A percentile compares a stretch with the other conserved stretches of the same genome.
Conservation (phyloP, 2,888 invertebrate species). For the Volucella inanis region DNA sequence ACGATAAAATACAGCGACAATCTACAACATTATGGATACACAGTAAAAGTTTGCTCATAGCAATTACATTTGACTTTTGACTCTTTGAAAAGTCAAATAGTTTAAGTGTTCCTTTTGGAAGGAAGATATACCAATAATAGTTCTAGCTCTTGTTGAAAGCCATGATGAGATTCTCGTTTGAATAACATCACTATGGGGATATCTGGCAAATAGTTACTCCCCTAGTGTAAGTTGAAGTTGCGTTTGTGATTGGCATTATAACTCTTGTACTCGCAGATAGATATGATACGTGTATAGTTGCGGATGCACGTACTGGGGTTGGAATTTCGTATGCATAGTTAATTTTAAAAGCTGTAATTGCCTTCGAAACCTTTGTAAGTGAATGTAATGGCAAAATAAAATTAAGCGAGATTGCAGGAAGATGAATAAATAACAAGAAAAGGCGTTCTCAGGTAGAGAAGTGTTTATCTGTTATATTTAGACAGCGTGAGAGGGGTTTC, state of each 20-base stretch:
- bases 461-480: too few species aligned
- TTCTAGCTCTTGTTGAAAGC: too few species aligned
- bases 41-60: constrained; percentile 35
- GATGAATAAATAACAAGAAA: background rate
- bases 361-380: constrained; percentile 17
- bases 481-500: too few species aligned
- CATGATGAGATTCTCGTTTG: background rate
- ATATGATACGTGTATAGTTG: background rate
- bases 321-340: constrained; percentile 16
- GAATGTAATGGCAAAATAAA: constrained; percentile 23
- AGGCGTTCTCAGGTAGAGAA: too few species aligned
- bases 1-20: background rate
- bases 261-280: too few species aligned
- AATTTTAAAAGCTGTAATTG: constrained; percentile 45
- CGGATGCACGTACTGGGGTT: background rate
- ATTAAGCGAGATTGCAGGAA: constrained; percentile 11
- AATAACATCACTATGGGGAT: background rate
- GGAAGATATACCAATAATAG: too few species aligned
- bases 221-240: constrained; percentile 36
- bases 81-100: constrained; percentile 43
- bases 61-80: constrained; percentile 62
- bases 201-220: constrained; percentile 31
- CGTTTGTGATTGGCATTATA: too few species aligned
- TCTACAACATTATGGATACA: background rate
- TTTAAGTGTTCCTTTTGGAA: constrained; percentile 46